Percentiles rank a stretch among this genome's conserved stretches.
Evolutionary conservation across 2,888 invertebrate genomes (phyloP).

Genomic region (Xestia sexstrigata): DNA sequence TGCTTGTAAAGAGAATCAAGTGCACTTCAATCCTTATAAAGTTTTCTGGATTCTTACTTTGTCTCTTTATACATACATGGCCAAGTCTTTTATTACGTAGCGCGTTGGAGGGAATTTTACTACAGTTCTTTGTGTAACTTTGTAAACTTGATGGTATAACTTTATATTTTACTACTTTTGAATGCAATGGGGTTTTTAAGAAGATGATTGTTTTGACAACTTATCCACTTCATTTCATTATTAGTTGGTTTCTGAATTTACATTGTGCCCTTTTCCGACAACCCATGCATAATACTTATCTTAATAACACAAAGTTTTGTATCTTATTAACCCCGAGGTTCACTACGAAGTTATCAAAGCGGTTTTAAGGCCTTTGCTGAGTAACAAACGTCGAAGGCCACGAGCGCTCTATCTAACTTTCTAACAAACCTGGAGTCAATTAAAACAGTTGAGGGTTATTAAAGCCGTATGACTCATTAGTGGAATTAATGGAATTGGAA

Average conservation of each 20-base stretch:
- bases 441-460: conserved; percentile 51
- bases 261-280: not conserved
- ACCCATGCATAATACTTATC: conserved; percentile 1
- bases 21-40: conserved; percentile 38
- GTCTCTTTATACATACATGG: conserved; percentile 38
- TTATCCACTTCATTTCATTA: not conserved
- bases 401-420: conserved; percentile 39
- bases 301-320: conserved; percentile 30
- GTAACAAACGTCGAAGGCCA: conserved; percentile 35
- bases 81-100: conserved; percentile 38
- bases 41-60: conserved; percentile 46
- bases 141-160: conserved; percentile 24
- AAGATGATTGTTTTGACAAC: not conserved
- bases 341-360: conserved; percentile 37
- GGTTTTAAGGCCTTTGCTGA: conserved; percentile 33
- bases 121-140: conserved; percentile 41
- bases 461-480: conserved; percentile 53
- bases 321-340: conserved; percentile 37
- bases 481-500: conserved; percentile 57
- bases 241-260: not conserved
- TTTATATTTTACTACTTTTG: conserved; percentile 23
- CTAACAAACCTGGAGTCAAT: conserved; percentile 52
- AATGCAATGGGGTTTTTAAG: conserved; percentile 12
- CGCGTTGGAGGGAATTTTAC: conserved; percentile 29
- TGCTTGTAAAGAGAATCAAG: conserved; percentile 34